A percentile compares a stretch with the other conserved stretches of the same genome.
These are phyloP conservation scores for Salvelinus fontinalis DNA, from an alignment of 2,113 vertebrate species.

Conservation along the genomic window DNA sequence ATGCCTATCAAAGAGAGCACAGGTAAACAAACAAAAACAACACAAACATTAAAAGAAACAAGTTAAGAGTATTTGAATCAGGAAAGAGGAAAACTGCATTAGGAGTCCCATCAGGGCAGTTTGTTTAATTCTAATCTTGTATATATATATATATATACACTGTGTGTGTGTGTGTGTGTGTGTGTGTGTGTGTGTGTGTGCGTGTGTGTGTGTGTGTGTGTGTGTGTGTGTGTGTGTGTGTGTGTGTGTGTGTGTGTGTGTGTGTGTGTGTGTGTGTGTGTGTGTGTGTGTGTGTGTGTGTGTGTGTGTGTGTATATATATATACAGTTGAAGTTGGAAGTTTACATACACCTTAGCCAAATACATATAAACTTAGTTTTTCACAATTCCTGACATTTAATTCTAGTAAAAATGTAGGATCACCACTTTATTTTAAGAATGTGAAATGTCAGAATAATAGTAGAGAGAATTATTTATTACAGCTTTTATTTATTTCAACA, in stretches of 20 bases:
- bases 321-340: too few species aligned
- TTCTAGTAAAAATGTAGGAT: too few species aligned
- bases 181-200: slow-evolving; percentile 30
- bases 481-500: too few species aligned
- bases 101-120: not conserved
- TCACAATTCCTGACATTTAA: too few species aligned
- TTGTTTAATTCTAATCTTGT: not conserved
- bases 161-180: too few species aligned
- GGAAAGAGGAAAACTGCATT: slow-evolving; percentile 10
- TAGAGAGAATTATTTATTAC: too few species aligned
- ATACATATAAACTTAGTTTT: too few species aligned
- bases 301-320: not conserved
- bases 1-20: not conserved
- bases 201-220: slow-evolving; percentile 3
- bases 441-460: too few species aligned
- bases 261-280: not conserved
- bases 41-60: not conserved
- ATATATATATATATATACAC: not conserved
- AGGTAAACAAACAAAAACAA: not conserved
- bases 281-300: not conserved
- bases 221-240: slow-evolving; percentile 28
- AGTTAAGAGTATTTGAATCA: not conserved
- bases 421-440: too few species aligned
- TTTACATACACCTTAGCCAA: too few species aligned
- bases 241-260: slow-evolving; percentile 29